Conservation (phyloP, 2,888 invertebrate genomes). For the Dryocosmus kuriphilus region DNA sequence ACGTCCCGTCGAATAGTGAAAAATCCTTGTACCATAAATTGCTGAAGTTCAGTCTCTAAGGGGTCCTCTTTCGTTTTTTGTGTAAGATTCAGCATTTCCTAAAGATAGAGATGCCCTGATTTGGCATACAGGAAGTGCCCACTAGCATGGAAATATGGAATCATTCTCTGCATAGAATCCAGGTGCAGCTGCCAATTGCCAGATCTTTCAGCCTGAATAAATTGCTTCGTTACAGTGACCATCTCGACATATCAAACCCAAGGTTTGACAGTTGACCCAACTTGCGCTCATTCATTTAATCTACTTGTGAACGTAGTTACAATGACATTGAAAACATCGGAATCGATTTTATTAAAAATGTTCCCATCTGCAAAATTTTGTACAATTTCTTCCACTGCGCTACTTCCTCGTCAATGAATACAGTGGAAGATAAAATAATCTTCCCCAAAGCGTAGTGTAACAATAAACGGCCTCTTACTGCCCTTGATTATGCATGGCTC, state of each 20-base stretch:
- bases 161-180: conserved; percentile 61
- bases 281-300: conserved; percentile 5
- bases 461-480: conserved; percentile 52
- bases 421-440: conserved; percentile 45
- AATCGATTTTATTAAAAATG: background rate
- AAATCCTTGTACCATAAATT: conserved; percentile 50
- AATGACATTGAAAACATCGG: background rate
- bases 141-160: conserved; percentile 69
- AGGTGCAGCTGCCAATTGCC: conserved; percentile 64
- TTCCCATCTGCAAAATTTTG: background rate
- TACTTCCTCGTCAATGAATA: background rate
- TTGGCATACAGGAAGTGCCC: conserved; percentile 73
- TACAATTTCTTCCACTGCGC: background rate
- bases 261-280: conserved; percentile 56
- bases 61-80: conserved; percentile 48
- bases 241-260: conserved; percentile 64
- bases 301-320: conserved; percentile 32
- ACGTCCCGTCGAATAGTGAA: conserved; percentile 57
- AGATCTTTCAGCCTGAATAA: conserved; percentile 64
- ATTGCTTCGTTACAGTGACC: conserved; percentile 63
- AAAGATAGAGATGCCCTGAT: conserved; percentile 69
- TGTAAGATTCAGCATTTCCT: conserved; percentile 66
- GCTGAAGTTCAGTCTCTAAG: conserved; percentile 51
- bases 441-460: conserved; percentile 49
- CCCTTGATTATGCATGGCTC: conserved; percentile 52